These are phyloP conservation scores for Nycteola revayana DNA, from an alignment of 2,888 invertebrate species.

Conservation along the genomic window DNA sequence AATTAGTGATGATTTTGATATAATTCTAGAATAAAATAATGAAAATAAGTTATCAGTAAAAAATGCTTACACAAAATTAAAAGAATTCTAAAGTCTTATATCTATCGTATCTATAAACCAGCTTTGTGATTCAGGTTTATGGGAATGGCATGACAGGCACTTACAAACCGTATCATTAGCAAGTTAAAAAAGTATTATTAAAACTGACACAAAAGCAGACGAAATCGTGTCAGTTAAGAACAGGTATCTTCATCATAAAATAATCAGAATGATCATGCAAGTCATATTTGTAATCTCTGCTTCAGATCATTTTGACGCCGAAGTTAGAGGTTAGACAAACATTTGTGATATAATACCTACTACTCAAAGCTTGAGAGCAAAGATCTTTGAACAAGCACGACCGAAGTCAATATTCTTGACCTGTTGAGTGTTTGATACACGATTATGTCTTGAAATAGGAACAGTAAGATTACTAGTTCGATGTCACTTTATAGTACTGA, in stretches of 20 bases:
- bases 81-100: too few relatives aligned
- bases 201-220: slow-evolving; percentile 10
- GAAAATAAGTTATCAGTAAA: too few relatives aligned
- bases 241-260: slow-evolving; percentile 32
- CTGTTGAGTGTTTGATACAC: too few relatives aligned
- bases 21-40: too few relatives aligned
- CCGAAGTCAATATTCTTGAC: too few relatives aligned
- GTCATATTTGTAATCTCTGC: slow-evolving; percentile 31
- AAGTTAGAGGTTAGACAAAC: slow-evolving; percentile 24
- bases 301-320: slow-evolving; percentile 21
- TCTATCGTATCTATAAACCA: too few relatives aligned
- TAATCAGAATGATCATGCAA: slow-evolving; percentile 33
- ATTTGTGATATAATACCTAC: slow-evolving; percentile 24
- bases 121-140: background rate
- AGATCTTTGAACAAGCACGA: too few relatives aligned
- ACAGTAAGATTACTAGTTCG: too few relatives aligned
- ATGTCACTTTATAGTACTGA: too few relatives aligned
- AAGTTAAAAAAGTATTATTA: slow-evolving; percentile 12
- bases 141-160: background rate
- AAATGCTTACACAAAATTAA: too few relatives aligned
- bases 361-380: background rate
- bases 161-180: slow-evolving; percentile 7
- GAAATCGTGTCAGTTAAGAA: slow-evolving; percentile 12
- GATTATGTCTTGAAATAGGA: too few relatives aligned
- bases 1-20: too few relatives aligned